Evolutionary conservation across 2,113 vertebrate species (phyloP).

Genomic region (Enhydra lutris): DNA sequence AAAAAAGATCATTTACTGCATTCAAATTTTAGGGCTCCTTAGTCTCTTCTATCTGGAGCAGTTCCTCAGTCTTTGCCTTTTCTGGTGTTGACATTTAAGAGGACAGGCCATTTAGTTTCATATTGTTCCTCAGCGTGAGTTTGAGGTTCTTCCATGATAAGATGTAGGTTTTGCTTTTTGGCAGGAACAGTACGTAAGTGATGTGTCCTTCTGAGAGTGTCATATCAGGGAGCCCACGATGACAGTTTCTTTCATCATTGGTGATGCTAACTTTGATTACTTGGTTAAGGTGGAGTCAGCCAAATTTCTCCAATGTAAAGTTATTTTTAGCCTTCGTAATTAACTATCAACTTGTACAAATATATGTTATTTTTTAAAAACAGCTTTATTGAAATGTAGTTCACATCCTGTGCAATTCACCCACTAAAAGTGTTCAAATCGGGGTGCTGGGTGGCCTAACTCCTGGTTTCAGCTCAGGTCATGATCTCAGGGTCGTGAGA

Average conservation of each 20-base stretch:
- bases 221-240: neutral
- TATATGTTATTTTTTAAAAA: neutral
- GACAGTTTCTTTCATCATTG: neutral
- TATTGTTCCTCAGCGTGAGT: neutral
- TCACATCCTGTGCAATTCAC: neutral
- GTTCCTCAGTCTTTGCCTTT: neutral
- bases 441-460: neutral
- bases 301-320: neutral
- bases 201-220: neutral
- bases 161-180: neutral
- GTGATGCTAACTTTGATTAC: neutral
- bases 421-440: neutral
- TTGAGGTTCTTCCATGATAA: neutral
- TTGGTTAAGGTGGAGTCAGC: neutral
- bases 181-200: neutral
- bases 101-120: neutral
- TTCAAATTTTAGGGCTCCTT: neutral
- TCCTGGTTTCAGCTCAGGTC: neutral
- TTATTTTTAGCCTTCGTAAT: neutral
- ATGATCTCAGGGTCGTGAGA: neutral
- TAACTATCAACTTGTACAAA: constrained; percentile 6
- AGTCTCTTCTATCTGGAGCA: neutral
- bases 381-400: neutral
- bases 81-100: neutral
- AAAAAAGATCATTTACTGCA: too few relatives aligned